These are phyloP conservation scores for Capreolus pygargus DNA, from an alignment of 2,113 vertebrate genomes.

Conservation along the genomic window DNA sequence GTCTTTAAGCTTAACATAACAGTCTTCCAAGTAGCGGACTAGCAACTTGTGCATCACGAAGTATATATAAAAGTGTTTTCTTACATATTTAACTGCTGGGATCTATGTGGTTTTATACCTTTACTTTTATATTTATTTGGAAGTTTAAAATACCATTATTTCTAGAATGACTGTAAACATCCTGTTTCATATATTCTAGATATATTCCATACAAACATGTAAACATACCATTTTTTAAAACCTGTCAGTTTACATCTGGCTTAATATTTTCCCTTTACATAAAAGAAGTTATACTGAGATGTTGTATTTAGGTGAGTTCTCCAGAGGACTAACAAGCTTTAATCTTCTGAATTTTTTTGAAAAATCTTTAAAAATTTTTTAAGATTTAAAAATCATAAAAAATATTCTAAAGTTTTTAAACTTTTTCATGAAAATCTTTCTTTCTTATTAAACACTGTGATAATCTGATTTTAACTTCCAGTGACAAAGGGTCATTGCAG, in stretches of 20 bases:
- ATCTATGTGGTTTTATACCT: neutral
- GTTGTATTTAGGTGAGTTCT: neutral
- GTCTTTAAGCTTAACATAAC: neutral
- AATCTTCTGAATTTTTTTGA: neutral
- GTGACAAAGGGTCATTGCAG: neutral
- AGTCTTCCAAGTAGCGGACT: neutral
- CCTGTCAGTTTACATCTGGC: neutral
- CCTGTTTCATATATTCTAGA: neutral
- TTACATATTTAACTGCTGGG: neutral
- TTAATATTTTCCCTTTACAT: neutral
- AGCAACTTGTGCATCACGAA: neutral
- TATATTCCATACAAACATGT: neutral
- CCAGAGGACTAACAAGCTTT: neutral
- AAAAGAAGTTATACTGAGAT: neutral
- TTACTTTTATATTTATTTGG: slow-evolving; percentile 9
- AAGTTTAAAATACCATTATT: neutral
- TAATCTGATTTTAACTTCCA: neutral
- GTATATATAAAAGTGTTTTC: neutral
- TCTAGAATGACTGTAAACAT: neutral
- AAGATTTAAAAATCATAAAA: neutral
- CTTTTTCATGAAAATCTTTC: neutral
- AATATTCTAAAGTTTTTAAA: neutral
- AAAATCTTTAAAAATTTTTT: neutral
- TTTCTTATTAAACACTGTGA: neutral
- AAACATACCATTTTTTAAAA: neutral